These are phyloP conservation scores for Sinocyclocheilus anshuiensis DNA, from an alignment of 2,113 vertebrate genomes.

Conservation along the genomic window DNA sequence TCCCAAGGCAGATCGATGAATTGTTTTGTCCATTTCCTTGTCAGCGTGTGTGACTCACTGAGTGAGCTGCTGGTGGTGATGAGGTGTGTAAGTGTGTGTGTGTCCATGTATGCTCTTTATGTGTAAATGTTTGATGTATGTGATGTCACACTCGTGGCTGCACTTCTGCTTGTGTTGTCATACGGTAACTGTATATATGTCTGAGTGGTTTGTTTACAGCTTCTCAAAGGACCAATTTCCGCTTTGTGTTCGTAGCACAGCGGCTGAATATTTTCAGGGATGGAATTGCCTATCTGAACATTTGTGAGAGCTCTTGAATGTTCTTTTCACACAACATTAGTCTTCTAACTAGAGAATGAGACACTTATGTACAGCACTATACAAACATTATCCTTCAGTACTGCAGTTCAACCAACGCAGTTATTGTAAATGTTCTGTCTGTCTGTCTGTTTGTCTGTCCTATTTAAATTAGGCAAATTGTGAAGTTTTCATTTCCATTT, in stretches of 20 bases:
- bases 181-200: not conserved
- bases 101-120: not conserved
- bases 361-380: not conserved
- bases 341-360: constrained; percentile 12
- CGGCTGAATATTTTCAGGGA: constrained; percentile 6
- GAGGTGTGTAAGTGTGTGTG: constrained; percentile 20
- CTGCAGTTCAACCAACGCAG: not conserved
- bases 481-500: too few relatives aligned
- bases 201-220: constrained; percentile 20
- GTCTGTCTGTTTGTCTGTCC: not conserved
- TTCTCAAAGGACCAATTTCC: constrained; percentile 32
- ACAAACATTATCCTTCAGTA: constrained; percentile 24
- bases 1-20: not conserved
- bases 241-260: constrained; percentile 2
- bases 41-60: constrained; percentile 38
- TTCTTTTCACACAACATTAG: constrained; percentile 36
- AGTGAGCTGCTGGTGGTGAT: constrained; percentile 27
- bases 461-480: too few relatives aligned
- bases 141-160: not conserved
- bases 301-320: constrained; percentile 29
- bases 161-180: not conserved
- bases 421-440: not conserved
- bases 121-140: not conserved
- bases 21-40: not conserved
- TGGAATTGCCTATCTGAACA: constrained; percentile 21